Base-by-base conservation (phyloP, 2,888 invertebrate genomes). In the Eupeodes luniger region DNA sequence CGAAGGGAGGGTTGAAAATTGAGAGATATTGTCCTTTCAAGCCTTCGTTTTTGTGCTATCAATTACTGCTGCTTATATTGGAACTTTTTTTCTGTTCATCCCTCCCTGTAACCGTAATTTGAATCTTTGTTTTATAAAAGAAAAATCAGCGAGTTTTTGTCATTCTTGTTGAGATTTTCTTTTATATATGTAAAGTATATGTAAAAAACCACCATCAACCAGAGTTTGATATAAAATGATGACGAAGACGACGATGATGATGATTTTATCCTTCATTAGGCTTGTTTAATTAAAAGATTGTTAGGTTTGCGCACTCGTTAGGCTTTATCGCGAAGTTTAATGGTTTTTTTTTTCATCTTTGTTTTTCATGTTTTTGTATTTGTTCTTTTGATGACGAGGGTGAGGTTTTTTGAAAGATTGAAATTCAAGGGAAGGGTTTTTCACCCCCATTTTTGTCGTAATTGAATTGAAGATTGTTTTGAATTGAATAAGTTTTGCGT, bases 181-280 rank as follows among this genome's bases (percentile, higher is more conserved):
- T 47, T 66, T 47, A 7, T 40, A 40, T 40, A 40, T 40, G 5
- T 40, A 40, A 5, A 40, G 27, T 3, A 27, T 27, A 27, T 27
- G 27, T 27, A 27, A 27, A 19, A 40, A 40, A 19, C 19, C 66
- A 47, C 47, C 77, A 75, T 67, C 10, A 11, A 10, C 10, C 72
- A 36, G 75, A 66, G 75, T 75, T 80, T 80, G 79, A 75, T 75
- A 75, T 75, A 80, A 83, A 84, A 83, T 77, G 66, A 62, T 1
- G 40, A 40, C 9, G 66, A 62, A 0, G 40, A 40, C 5, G 40
- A 40, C 1, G 40, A 83, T 80, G 61, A 62, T 72, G 66, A 62
- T 83, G 84, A 84, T 84, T 87, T 87, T 77, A 84, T 87, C 84
- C 84, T 77, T 87, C 77, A 84, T 80, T 81, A 75, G 84, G 80